Evolutionary conservation across 2,888 invertebrate genomes (phyloP).

Genomic region (Apotomis capreana): DNA sequence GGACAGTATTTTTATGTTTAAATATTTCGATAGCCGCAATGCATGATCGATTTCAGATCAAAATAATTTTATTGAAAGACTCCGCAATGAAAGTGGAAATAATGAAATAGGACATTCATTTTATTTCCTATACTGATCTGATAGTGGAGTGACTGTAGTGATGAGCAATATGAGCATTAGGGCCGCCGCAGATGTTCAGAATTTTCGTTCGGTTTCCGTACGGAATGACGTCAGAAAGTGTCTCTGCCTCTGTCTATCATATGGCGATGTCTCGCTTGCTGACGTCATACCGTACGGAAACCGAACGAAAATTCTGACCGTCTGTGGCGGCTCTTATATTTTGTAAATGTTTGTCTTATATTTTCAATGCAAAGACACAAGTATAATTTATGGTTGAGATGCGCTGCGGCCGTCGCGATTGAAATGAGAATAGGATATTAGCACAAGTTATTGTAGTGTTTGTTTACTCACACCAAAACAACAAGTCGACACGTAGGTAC

Average conservation of each 20-base stretch:
- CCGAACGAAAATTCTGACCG: no score
- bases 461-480: slow-evolving; percentile 40
- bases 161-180: no score
- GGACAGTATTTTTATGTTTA: slow-evolving; percentile 27
- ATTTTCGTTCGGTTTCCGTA: no score
- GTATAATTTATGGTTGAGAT: not conserved
- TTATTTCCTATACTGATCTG: no score
- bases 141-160: no score
- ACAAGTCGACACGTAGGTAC: slow-evolving; percentile 53
- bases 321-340: not conserved
- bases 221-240: no score
- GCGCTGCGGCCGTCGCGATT: slow-evolving; percentile 54
- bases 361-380: slow-evolving; percentile 12
- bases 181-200: no score
- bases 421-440: slow-evolving; percentile 80
- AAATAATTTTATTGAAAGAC: slow-evolving; percentile 22
- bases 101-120: no score
- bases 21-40: slow-evolving; percentile 22
- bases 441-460: slow-evolving; percentile 51
- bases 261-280: no score
- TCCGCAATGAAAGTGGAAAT: not conserved
- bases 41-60: slow-evolving; percentile 10
- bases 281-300: no score
- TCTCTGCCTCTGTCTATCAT: no score
- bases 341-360: slow-evolving; percentile 29